phyloP scores from a whole-genome alignment of 2,888 invertebrate genomes.

The Agriopis leucophaearia region DNA sequence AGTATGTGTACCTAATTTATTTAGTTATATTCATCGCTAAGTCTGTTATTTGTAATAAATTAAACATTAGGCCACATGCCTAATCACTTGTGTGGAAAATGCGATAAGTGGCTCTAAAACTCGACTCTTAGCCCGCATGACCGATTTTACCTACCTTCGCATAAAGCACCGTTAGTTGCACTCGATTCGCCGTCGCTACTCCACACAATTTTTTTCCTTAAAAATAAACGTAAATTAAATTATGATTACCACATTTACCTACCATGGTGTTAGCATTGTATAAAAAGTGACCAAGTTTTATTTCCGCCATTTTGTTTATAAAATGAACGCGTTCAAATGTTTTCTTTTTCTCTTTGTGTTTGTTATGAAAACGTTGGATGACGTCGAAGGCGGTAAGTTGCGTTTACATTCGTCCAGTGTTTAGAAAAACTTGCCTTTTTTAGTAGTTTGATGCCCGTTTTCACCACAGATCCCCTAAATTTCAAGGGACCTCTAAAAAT shows the following conservation, averaged over 20 bases:
- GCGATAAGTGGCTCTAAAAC: neutral
- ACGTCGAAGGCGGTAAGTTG: slow-evolving; percentile 55
- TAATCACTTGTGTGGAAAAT: neutral
- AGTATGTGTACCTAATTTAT: no score
- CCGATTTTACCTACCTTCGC: no score
- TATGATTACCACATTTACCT: neutral
- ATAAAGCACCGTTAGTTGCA: slow-evolving; percentile 11
- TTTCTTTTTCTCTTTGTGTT: slow-evolving; percentile 44
- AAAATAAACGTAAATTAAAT: neutral
- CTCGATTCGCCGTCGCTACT: slow-evolving; percentile 2
- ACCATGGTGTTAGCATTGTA: neutral
- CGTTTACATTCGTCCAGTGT: slow-evolving; percentile 16
- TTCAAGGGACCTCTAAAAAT: no score
- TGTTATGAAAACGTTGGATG: slow-evolving; percentile 46
- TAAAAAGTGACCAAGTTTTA: slow-evolving; percentile 3
- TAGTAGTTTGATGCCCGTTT: neutral
- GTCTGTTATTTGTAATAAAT: no score
- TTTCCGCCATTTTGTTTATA: slow-evolving; percentile 3
- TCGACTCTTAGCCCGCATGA: no score
- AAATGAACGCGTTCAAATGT: slow-evolving; percentile 31
- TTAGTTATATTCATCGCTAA: no score
- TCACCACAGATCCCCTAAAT: no score
- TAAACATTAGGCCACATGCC: no score
- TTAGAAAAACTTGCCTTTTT: slow-evolving; percentile 5
- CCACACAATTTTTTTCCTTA: slow-evolving; percentile 4